Percentiles rank a stretch among this genome's conserved stretches.
Evolutionary conservation across 2,113 vertebrate genomes (phyloP).

Genomic region (Collichthys lucidus): DNA sequence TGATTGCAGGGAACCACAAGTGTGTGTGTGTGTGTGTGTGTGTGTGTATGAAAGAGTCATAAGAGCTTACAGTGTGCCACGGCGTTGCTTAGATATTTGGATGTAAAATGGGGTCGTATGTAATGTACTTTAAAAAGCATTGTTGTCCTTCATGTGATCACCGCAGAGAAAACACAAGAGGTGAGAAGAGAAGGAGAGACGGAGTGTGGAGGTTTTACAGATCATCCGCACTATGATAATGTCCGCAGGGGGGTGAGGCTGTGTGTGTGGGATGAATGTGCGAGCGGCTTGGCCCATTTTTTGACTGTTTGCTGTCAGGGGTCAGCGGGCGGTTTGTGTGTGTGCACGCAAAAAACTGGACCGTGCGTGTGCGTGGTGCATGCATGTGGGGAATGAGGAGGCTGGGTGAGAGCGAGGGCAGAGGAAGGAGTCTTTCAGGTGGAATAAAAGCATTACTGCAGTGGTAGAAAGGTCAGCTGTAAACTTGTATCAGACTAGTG

Average conservation of each 20-base stretch:
- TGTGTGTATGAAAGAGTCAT: not conserved
- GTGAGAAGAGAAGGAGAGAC: constrained; percentile 19
- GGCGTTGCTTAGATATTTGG: constrained; percentile 12
- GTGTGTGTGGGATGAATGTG: constrained; percentile 47
- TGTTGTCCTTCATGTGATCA: constrained; percentile 14
- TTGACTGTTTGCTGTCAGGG: constrained; percentile 51
- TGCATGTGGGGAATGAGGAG: constrained; percentile 37
- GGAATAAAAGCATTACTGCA: constrained; percentile 81
- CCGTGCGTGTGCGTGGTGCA: constrained; percentile 16
- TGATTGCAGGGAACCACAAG: constrained; percentile 61
- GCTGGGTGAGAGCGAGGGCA: constrained; percentile 56
- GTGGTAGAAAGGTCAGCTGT: constrained; percentile 85
- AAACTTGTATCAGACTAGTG: constrained; percentile 84
- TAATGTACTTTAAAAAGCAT: constrained; percentile 22
- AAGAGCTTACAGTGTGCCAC: constrained; percentile 23
- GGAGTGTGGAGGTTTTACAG: constrained; percentile 38
- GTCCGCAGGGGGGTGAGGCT: constrained; percentile 28
- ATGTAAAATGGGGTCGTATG: constrained; percentile 3
- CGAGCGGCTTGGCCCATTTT: constrained; percentile 54
- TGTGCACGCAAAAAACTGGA: constrained; percentile 23
- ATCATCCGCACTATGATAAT: constrained; percentile 41
- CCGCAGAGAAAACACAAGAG: constrained; percentile 19
- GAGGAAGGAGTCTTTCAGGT: constrained; percentile 74
- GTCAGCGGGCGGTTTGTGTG: constrained; percentile 40
- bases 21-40: not conserved